Conservation (phyloP, 2,113 vertebrate species). For the Macquaria australasica region DNA sequence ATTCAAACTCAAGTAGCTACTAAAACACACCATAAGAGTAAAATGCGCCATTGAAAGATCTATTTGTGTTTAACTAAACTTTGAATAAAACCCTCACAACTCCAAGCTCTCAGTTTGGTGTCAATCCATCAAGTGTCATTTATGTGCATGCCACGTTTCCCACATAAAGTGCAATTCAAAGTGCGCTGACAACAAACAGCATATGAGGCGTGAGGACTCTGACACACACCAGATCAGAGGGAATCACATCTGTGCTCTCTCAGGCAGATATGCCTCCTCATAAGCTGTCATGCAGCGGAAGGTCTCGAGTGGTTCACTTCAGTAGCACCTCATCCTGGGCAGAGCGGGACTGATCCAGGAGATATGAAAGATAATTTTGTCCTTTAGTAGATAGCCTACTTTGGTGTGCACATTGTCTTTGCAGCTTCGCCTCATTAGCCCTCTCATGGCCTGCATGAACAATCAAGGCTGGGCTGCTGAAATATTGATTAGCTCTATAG, state of each 20-base stretch:
- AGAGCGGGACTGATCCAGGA: conserved; percentile 36
- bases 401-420: conserved; percentile 69
- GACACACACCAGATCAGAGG: conserved; percentile 67
- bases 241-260: conserved; percentile 52
- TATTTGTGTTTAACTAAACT: neutral
- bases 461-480: conserved; percentile 70
- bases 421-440: conserved; percentile 73
- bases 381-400: conserved; percentile 62
- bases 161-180: conserved; percentile 44
- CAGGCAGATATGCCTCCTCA: conserved; percentile 48
- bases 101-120: conserved; percentile 12
- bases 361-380: conserved; percentile 68
- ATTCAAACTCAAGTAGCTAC: conserved; percentile 1
- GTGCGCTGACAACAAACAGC: conserved; percentile 52
- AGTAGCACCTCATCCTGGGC: conserved; percentile 45
- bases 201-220: conserved; percentile 51
- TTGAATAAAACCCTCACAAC: conserved; percentile 11
- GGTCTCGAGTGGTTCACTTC: conserved; percentile 63
- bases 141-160: conserved; percentile 22
- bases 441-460: conserved; percentile 71
- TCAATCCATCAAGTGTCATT: conserved; percentile 26
- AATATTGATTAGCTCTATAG: conserved; percentile 78
- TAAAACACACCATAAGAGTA: neutral
- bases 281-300: conserved; percentile 48
- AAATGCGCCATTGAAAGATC: neutral